Evolutionary conservation across 1,140 invertebrate genomes (phyloP).

Genomic region (Cherax destructor): DNA sequence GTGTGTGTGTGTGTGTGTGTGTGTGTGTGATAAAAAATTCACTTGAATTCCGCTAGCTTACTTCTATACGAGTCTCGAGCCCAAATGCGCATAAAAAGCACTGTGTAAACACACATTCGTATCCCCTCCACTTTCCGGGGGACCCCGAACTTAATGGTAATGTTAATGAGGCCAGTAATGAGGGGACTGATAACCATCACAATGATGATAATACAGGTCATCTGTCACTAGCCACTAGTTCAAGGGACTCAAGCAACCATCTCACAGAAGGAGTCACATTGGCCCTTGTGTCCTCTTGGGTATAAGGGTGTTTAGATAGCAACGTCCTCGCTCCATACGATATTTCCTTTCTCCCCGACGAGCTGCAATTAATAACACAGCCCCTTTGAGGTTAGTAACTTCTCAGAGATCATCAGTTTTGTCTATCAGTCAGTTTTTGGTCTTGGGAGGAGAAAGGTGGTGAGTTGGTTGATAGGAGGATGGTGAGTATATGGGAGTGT

Average conservation of each 20-base stretch:
- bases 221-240: neutral
- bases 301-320: no score
- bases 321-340: no score
- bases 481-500: no score
- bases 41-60: no score
- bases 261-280: neutral
- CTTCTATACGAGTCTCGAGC: neutral
- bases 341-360: neutral
- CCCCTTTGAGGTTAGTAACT: constrained; percentile 9
- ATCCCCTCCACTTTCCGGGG: neutral
- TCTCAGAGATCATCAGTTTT: constrained; percentile 13
- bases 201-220: constrained; percentile 12
- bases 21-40: no score
- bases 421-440: neutral
- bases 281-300: neutral
- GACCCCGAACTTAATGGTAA: constrained; percentile 11
- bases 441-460: neutral
- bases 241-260: neutral
- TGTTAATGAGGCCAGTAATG: constrained; percentile 32
- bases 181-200: constrained; percentile 11
- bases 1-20: no score
- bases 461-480: neutral
- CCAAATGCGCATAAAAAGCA: neutral
- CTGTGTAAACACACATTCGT: neutral
- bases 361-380: neutral